phyloP scores from a whole-genome alignment of 2,797 vertebrate genomes.

The Amphiprion clarkii region DNA sequence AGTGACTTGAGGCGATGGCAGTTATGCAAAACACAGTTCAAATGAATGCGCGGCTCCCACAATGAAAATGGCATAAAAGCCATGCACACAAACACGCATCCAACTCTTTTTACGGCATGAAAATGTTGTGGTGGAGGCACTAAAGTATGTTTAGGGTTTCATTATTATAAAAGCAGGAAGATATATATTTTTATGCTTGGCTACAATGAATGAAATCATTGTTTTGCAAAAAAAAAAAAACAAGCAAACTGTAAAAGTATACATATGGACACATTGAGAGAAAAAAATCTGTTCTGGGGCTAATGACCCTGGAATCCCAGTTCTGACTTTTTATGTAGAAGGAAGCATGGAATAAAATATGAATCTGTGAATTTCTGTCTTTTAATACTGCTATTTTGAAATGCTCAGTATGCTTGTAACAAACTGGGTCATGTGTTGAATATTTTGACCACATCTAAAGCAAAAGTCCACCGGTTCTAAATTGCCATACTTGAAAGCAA shows the following conservation, averaged over 20 bases:
- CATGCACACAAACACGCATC: slow-evolving; percentile 55
- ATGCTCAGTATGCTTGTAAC: not conserved
- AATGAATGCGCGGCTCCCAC: slow-evolving; percentile 76
- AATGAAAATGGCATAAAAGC: slow-evolving; percentile 72
- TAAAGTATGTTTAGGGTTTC: slow-evolving; percentile 55
- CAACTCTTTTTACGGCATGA: slow-evolving; percentile 35
- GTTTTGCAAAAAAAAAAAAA: slow-evolving; percentile 28
- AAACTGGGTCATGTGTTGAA: not conserved
- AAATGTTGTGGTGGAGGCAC: slow-evolving; percentile 37
- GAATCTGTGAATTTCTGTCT: not conserved
- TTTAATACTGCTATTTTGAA: not conserved
- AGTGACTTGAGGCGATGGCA: slow-evolving; percentile 80
- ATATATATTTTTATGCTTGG: slow-evolving; percentile 3
- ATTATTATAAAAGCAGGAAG: slow-evolving; percentile 62
- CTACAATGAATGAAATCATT: slow-evolving; percentile 37
- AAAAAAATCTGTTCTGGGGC: too few species aligned
- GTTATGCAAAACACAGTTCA: slow-evolving; percentile 83
- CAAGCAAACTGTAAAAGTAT: not conserved
- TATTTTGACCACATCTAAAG: not conserved
- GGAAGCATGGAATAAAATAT: not conserved
- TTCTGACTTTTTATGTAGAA: not conserved
- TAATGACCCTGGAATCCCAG: too few species aligned
- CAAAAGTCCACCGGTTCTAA: not conserved
- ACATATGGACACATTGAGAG: not conserved
- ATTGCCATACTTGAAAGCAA: not conserved